A percentile compares a stretch with the other conserved stretches of the same genome.
Evolutionary conservation across 2,888 invertebrate genomes (phyloP).

Genomic region (Mycogona germanica): DNA sequence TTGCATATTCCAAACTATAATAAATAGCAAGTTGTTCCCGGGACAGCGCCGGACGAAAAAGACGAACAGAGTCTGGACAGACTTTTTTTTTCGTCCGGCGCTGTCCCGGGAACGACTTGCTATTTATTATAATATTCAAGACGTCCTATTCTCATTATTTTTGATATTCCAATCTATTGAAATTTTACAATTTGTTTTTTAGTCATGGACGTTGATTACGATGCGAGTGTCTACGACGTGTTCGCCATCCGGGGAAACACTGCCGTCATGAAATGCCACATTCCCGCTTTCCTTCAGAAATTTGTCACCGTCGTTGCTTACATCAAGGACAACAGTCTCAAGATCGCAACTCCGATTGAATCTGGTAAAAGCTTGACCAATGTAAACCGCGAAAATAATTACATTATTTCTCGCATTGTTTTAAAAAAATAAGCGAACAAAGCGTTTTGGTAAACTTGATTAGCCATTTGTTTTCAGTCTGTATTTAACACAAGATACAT

Average conservation of each 20-base stretch:
- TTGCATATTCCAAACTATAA: too few relatives aligned
- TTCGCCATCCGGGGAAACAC: slow-evolving; percentile 14
- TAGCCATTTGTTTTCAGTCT: not conserved
- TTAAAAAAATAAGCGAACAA: not conserved
- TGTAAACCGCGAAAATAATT: too few relatives aligned
- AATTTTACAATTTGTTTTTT: too few relatives aligned
- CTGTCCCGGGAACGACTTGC: not conserved
- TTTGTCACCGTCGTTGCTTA: slow-evolving; percentile 9
- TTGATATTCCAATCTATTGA: too few relatives aligned
- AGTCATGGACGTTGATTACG: slow-evolving; percentile 17
- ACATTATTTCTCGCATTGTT: too few relatives aligned
- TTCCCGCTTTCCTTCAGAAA: slow-evolving; percentile 10
- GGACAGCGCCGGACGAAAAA: too few relatives aligned
- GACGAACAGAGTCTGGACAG: too few relatives aligned
- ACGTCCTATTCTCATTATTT: too few relatives aligned
- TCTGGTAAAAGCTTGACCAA: not conserved
- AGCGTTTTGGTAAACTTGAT: not conserved
- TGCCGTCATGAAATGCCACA: slow-evolving; percentile 12
- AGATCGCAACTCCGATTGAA: slow-evolving; percentile 2
- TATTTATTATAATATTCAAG: too few relatives aligned
- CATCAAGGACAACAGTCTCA: slow-evolving; percentile 13
- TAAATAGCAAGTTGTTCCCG: not conserved
- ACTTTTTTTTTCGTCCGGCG: too few relatives aligned
- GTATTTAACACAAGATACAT: too few relatives aligned
- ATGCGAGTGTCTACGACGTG: slow-evolving; percentile 10